These are phyloP conservation scores for Hipparchia semele DNA, from an alignment of 2,888 invertebrate species.

Conservation along the genomic window DNA sequence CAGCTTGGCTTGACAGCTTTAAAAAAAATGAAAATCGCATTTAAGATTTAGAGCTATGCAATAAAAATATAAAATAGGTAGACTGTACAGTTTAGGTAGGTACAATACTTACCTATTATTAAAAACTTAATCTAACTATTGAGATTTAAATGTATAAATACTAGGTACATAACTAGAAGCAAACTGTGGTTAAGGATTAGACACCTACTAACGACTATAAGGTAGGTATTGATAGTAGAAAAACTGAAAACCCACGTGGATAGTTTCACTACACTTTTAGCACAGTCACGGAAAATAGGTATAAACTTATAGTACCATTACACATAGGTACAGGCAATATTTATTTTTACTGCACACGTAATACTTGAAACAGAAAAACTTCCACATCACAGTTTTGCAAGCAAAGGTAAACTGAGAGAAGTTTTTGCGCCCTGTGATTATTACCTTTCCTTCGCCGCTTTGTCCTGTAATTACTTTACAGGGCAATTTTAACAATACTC, in stretches of 20 bases:
- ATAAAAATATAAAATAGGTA: too few relatives aligned
- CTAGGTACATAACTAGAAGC: too few relatives aligned
- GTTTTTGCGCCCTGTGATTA: slow-evolving; percentile 66
- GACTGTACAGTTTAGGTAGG: too few relatives aligned
- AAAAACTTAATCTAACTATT: too few relatives aligned
- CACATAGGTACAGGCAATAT: background rate
- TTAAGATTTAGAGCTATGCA: too few relatives aligned
- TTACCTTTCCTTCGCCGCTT: slow-evolving; percentile 63
- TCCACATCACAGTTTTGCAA: slow-evolving; percentile 51
- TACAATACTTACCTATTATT: too few relatives aligned
- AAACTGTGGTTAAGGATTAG: too few relatives aligned
- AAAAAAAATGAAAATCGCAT: too few relatives aligned
- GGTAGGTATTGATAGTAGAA: too few relatives aligned
- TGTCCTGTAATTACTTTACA: slow-evolving; percentile 71
- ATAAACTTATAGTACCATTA: background rate
- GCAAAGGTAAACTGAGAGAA: slow-evolving; percentile 60
- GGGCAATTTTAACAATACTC: slow-evolving; percentile 61
- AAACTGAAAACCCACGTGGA: background rate
- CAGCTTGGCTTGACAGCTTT: too few relatives aligned
- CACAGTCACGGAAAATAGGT: background rate
- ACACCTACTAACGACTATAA: too few relatives aligned
- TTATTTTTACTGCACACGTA: slow-evolving; percentile 15
- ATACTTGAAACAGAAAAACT: slow-evolving; percentile 30
- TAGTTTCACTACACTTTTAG: background rate
- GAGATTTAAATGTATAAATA: too few relatives aligned